Conservation (phyloP, 2,888 invertebrate species). For the Coleophora deauratella region DNA sequence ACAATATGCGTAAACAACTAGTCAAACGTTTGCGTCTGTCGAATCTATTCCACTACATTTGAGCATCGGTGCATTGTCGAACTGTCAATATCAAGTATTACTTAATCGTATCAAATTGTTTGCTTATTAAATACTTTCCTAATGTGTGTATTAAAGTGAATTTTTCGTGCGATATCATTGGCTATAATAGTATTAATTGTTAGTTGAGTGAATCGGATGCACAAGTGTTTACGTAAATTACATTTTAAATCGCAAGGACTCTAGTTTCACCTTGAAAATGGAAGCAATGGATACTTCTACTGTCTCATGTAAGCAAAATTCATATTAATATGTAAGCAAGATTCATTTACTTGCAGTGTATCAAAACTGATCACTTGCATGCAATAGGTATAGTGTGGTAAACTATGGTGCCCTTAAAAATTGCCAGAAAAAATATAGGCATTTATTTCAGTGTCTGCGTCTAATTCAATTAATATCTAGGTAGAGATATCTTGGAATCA, state of each 20-base stretch:
- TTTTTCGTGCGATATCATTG: constrained; percentile 8
- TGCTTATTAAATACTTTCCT: constrained; percentile 18
- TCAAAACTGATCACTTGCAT: too few species aligned
- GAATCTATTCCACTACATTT: constrained; percentile 21
- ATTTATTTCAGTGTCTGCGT: too few species aligned
- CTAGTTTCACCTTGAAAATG: constrained; percentile 20
- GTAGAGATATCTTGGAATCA: too few species aligned
- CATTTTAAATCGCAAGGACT: too few species aligned
- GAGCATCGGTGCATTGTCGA: constrained; percentile 26
- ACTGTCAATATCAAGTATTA: constrained; percentile 38
- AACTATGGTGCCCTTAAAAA: too few species aligned
- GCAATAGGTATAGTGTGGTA: too few species aligned
- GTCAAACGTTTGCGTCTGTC: constrained; percentile 23
- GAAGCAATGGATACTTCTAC: constrained; percentile 34
- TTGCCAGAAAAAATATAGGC: too few species aligned
- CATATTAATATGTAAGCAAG: too few species aligned
- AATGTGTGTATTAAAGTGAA: constrained; percentile 3
- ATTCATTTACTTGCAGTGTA: too few species aligned
- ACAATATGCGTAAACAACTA: constrained; percentile 38
- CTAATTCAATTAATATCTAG: too few species aligned
- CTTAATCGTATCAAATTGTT: constrained; percentile 30
- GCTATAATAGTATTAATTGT: constrained; percentile 2
- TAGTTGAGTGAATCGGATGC: constrained; percentile 6
- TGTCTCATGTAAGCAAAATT: constrained; percentile 34
- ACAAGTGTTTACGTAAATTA: not conserved